Evolutionary conservation across 2,113 vertebrate species (phyloP).

Genomic region (Xyrauchen texanus): DNA sequence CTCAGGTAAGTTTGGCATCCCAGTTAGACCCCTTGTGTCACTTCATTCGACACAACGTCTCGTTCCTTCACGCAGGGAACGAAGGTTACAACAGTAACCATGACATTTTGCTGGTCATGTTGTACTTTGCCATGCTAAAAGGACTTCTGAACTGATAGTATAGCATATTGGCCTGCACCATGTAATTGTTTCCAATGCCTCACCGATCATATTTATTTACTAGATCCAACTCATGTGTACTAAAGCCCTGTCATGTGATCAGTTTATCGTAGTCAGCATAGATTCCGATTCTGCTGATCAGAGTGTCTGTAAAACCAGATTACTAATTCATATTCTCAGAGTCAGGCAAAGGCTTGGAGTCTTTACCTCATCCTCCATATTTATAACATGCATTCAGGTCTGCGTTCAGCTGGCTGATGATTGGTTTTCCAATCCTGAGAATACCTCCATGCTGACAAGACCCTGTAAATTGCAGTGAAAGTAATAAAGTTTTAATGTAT

Average conservation of each 20-base stretch:
- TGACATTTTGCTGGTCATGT: slow-evolving; percentile 64
- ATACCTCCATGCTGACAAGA: slow-evolving; percentile 48
- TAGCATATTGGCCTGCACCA: slow-evolving; percentile 59
- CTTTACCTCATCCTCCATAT: slow-evolving; percentile 73
- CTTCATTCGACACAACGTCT: too few species aligned
- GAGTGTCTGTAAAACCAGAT: slow-evolving; percentile 37
- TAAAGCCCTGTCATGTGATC: slow-evolving; percentile 56
- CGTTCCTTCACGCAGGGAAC: too few species aligned
- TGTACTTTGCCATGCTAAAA: slow-evolving; percentile 66
- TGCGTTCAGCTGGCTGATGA: slow-evolving; percentile 64
- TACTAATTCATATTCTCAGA: slow-evolving; percentile 69
- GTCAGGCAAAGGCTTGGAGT: slow-evolving; percentile 67
- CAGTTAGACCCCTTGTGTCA: too few species aligned
- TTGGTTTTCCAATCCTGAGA: slow-evolving; percentile 40
- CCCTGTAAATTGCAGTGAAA: slow-evolving; percentile 24
- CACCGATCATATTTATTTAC: background rate
- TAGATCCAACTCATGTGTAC: slow-evolving; percentile 28
- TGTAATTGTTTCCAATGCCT: slow-evolving; percentile 67
- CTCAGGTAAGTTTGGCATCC: too few species aligned
- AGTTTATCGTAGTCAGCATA: slow-evolving; percentile 67
- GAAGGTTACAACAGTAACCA: too few species aligned
- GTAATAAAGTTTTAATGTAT: background rate
- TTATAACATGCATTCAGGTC: slow-evolving; percentile 50
- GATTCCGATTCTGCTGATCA: slow-evolving; percentile 51
- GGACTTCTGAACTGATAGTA: slow-evolving; percentile 63